Evolutionary conservation across 2,113 vertebrate species (phyloP).

Genomic region (Nycticorax nycticorax): DNA sequence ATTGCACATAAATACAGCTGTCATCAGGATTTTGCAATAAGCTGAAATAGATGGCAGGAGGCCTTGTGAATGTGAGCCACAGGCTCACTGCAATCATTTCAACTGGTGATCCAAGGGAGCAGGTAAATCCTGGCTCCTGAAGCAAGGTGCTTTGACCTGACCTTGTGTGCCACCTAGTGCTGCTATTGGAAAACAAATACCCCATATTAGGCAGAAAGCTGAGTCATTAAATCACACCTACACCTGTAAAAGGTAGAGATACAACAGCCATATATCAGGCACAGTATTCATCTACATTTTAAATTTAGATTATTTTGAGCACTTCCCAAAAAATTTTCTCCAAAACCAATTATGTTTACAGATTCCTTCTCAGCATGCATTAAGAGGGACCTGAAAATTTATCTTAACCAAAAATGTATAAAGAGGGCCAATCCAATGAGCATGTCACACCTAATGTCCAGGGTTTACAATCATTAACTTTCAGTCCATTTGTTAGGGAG

Average conservation of each 20-base stretch:
- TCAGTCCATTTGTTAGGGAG: neutral
- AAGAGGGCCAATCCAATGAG: neutral
- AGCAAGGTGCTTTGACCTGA: neutral
- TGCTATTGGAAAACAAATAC: neutral
- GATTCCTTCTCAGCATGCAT: neutral
- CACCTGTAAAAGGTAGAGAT: neutral
- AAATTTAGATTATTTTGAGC: neutral
- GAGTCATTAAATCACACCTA: neutral
- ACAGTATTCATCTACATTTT: neutral
- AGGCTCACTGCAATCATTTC: neutral
- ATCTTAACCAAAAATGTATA: neutral
- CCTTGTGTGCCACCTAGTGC: constrained; percentile 9
- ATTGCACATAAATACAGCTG: neutral
- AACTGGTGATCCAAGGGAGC: neutral
- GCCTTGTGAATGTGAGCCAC: neutral
- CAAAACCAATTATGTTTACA: neutral
- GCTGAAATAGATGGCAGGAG: neutral
- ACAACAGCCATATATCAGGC: neutral
- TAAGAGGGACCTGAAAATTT: neutral
- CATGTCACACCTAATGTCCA: neutral
- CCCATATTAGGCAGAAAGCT: neutral
- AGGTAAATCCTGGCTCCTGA: neutral
- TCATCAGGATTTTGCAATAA: neutral
- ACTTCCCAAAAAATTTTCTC: neutral
- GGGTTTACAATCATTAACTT: neutral